These are phyloP conservation scores for Melanotaenia duboulayi DNA, from an alignment of 2,113 vertebrate genomes.

Conservation along the genomic window DNA sequence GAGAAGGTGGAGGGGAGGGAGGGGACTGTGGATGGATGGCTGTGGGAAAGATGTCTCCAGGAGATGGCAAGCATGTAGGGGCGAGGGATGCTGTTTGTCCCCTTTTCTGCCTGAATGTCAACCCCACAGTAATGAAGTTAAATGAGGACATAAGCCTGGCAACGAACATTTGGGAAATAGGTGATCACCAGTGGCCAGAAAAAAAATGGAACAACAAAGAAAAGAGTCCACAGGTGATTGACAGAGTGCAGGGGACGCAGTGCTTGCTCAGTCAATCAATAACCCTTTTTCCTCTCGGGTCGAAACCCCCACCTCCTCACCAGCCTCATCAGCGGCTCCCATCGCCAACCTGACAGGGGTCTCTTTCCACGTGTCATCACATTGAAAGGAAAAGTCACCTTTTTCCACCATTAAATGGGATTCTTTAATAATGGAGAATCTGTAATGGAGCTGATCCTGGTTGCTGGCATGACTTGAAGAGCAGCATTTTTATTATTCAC, in stretches of 20 bases:
- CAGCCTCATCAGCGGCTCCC: constrained; percentile 54
- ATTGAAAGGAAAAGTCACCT: constrained; percentile 83
- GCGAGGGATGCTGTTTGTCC: constrained; percentile 63
- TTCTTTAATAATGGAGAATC: constrained; percentile 76
- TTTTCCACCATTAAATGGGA: constrained; percentile 76
- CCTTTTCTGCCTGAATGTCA: constrained; percentile 71
- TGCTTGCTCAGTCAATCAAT: constrained; percentile 79
- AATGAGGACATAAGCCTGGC: constrained; percentile 71
- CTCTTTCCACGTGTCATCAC: constrained; percentile 73
- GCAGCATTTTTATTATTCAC: constrained; percentile 60
- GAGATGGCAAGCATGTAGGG: constrained; percentile 59
- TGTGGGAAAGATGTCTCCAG: constrained; percentile 56
- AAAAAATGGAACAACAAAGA: constrained; percentile 60
- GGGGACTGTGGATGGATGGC: constrained; percentile 38
- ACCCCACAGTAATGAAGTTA: constrained; percentile 77
- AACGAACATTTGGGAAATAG: constrained; percentile 39
- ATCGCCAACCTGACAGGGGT: constrained; percentile 70
- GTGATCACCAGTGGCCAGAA: constrained; percentile 58
- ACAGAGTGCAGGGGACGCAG: constrained; percentile 58
- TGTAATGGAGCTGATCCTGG: constrained; percentile 65
- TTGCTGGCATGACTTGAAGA: constrained; percentile 43
- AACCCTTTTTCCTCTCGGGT: constrained; percentile 52
- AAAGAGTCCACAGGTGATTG: constrained; percentile 63
- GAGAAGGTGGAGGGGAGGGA: background rate
- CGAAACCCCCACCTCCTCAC: constrained; percentile 9